Percentiles rank a stretch among this genome's conserved stretches.
Evolutionary conservation across 1,140 invertebrate species (phyloP).

Genomic region (Gonioctena quinquepunctata): DNA sequence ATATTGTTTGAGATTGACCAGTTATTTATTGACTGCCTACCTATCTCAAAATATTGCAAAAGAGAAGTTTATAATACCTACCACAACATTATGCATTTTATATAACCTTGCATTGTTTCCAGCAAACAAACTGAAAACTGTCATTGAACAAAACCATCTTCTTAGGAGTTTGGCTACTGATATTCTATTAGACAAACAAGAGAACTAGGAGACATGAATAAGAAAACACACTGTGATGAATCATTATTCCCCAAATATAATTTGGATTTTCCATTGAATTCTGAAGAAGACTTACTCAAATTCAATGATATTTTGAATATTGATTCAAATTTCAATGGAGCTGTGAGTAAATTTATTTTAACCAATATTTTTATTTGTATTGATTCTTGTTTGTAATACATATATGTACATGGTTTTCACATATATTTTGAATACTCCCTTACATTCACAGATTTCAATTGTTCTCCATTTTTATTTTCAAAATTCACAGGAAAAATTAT

Average conservation of each 20-base stretch:
- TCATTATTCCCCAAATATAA: conserved; percentile 11
- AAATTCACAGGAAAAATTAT: not conserved
- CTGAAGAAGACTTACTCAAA: not conserved
- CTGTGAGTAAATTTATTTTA: conserved; percentile 2
- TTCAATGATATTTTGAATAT: conserved; percentile 1
- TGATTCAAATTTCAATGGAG: not conserved
- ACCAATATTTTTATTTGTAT: not conserved
- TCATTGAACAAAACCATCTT: conserved; percentile 3
- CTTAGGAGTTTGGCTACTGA: conserved; percentile 5
- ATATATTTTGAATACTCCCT: not conserved
- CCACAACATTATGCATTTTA: conserved; percentile 3
- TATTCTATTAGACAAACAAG: conserved; percentile 8
- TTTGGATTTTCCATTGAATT: not conserved
- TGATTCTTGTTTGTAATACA: not conserved
- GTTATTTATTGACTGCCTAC: not conserved
- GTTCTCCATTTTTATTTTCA: not conserved
- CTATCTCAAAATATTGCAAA: not conserved
- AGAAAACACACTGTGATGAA: conserved; percentile 5
- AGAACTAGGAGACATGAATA: not conserved
- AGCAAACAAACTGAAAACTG: conserved; percentile 4
- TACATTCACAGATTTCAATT: not conserved
- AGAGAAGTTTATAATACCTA: not conserved
- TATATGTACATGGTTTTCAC: not conserved
- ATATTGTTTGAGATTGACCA: not conserved
- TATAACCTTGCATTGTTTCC: not conserved